These are phyloP conservation scores for Setipinna tenuifilis DNA, from an alignment of 2,797 vertebrate genomes.

Conservation along the genomic window DNA sequence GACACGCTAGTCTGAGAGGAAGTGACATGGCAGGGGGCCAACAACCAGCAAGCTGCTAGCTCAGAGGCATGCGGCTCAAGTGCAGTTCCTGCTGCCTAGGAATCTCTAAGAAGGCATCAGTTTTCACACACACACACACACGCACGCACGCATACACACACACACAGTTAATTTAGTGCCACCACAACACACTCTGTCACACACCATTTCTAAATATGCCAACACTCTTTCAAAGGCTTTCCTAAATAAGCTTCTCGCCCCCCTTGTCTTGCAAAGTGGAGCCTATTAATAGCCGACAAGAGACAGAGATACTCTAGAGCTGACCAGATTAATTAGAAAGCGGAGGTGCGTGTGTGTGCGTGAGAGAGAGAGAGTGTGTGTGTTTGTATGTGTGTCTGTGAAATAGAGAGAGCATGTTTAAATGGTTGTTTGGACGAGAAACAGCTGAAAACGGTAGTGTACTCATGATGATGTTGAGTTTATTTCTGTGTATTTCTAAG, in stretches of 20 bases:
- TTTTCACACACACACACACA: not conserved
- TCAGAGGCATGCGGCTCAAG: not conserved
- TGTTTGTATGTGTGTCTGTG: not conserved
- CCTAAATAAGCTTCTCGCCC: not conserved
- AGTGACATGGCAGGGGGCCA: not conserved
- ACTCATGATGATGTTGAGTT: no score
- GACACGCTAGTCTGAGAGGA: not conserved
- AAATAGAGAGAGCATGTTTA: not conserved
- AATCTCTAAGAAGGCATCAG: not conserved
- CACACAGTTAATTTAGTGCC: not conserved
- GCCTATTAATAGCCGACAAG: not conserved
- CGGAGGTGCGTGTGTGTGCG: not conserved
- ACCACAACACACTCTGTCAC: not conserved
- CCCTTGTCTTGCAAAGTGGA: not conserved
- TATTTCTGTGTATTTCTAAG: not conserved
- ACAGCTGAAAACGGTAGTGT: not conserved
- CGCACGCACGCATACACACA: not conserved
- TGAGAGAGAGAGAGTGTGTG: not conserved
- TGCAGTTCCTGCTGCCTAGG: not conserved
- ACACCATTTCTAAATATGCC: not conserved
- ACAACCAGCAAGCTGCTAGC: not conserved
- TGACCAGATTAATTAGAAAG: slow-evolving; percentile 7
- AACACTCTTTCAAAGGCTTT: not conserved
- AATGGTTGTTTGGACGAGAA: not conserved
- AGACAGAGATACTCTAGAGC: not conserved